Conservation (phyloP, 2,888 invertebrate species). For the Pseudoips prasinana region DNA sequence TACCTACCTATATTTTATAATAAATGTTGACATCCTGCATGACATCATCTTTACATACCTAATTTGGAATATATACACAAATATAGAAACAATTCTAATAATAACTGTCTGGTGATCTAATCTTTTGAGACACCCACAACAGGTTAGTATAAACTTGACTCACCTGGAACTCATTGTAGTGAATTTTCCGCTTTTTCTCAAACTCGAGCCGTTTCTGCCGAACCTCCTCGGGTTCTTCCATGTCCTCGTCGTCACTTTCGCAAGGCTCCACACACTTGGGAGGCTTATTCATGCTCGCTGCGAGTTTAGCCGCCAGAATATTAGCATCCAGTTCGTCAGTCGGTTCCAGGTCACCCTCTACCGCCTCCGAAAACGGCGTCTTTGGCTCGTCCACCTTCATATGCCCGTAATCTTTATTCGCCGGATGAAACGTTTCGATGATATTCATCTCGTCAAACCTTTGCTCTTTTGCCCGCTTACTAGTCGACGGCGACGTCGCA, state of each 20-base stretch:
- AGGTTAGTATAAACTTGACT: conserved; percentile 12
- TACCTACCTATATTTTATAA: too few relatives aligned
- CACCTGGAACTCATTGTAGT: conserved; percentile 96
- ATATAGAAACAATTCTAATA: conserved; percentile 12
- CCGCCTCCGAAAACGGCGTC: conserved; percentile 89
- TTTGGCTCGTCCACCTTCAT: conserved; percentile 99
- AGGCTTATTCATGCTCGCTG: conserved; percentile 77
- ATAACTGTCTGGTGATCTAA: conserved; percentile 22
- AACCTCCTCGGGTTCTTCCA: conserved; percentile 83
- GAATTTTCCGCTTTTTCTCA: conserved; percentile 96
- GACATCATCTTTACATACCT: too few relatives aligned
- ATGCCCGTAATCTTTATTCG: conserved; percentile 99
- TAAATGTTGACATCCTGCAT: too few relatives aligned
- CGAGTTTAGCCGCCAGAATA: conserved; percentile 88
- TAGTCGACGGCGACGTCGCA: conserved; percentile 60
- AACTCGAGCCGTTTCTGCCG: conserved; percentile 88
- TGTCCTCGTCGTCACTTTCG: conserved; percentile 83
- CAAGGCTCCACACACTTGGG: conserved; percentile 70
- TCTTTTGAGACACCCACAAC: conserved; percentile 17
- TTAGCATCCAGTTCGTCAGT: conserved; percentile 85
- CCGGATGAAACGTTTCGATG: conserved; percentile 97
- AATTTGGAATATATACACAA: too few relatives aligned
- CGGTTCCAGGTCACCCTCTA: conserved; percentile 83
- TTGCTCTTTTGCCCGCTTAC: conserved; percentile 83
- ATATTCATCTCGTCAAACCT: conserved; percentile 99